A percentile compares a stretch with the other conserved stretches of the same genome.
Conservation (phyloP, 1,140 invertebrate genomes). For the Papilio dardanus region DNA sequence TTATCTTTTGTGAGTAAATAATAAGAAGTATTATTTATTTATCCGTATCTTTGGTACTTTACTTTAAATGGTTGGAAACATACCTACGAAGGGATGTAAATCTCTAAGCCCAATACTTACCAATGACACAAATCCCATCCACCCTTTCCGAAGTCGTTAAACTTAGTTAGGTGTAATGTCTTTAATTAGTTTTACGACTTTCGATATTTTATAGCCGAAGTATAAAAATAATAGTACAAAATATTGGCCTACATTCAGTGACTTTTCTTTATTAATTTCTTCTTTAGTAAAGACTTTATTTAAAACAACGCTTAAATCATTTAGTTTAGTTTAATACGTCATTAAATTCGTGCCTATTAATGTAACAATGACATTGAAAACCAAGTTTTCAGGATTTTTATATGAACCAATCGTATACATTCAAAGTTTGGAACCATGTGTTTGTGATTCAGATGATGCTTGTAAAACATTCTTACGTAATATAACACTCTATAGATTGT, state of each 20-base stretch:
- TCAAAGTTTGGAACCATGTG: background rate
- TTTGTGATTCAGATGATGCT: background rate
- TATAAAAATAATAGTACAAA: conserved; percentile 1
- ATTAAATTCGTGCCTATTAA: background rate
- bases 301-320: no score
- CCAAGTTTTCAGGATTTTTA: background rate
- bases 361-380: no score
- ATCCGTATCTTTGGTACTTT: no score
- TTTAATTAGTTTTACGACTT: conserved; percentile 15
- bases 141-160: conserved; percentile 8
- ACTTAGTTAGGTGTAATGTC: background rate
- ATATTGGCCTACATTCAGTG: background rate
- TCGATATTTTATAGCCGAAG: background rate
- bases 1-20: background rate
- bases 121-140: background rate
- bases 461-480: background rate
- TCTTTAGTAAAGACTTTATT: background rate
- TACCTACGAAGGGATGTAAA: no score
- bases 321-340: background rate
- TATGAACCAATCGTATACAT: background rate
- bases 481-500: background rate
- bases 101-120: background rate
- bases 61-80: no score
- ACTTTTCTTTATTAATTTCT: background rate
- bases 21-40: background rate